phyloP scores from a whole-genome alignment of 1,140 invertebrate genomes.

The Leucophenga varia region DNA sequence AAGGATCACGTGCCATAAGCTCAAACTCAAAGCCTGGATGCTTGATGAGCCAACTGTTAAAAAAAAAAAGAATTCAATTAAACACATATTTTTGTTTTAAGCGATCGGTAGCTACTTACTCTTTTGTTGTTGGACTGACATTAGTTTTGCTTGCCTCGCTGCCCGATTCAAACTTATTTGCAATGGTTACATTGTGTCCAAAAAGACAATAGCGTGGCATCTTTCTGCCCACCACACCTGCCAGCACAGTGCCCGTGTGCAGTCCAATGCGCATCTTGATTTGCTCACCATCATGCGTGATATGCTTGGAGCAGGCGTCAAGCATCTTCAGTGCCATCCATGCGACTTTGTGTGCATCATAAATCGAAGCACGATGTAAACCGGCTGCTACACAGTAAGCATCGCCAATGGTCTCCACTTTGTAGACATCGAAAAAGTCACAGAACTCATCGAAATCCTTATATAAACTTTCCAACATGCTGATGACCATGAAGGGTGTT shows the following conservation, averaged over 20 bases:
- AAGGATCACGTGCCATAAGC: slow-evolving; percentile 72
- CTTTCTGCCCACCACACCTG: slow-evolving; percentile 87
- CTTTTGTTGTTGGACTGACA: slow-evolving; percentile 87
- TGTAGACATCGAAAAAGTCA: slow-evolving; percentile 88
- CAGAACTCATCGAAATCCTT: slow-evolving; percentile 90
- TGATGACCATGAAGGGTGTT: slow-evolving; percentile 91
- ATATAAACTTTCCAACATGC: slow-evolving; percentile 90
- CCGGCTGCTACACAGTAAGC: slow-evolving; percentile 94
- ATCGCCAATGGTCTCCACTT: slow-evolving; percentile 94
- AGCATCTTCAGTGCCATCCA: slow-evolving; percentile 94
- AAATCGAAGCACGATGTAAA: slow-evolving; percentile 71
- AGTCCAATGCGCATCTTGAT: slow-evolving; percentile 95
- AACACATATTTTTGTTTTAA: too few relatives aligned
- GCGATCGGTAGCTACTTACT: too few relatives aligned
- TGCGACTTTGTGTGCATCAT: slow-evolving; percentile 88
- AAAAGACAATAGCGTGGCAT: slow-evolving; percentile 91
- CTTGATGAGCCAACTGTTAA: slow-evolving; percentile 74
- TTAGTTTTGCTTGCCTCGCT: slow-evolving; percentile 89
- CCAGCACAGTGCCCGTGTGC: slow-evolving; percentile 85
- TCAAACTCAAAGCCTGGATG: slow-evolving; percentile 75
- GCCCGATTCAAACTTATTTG: slow-evolving; percentile 92
- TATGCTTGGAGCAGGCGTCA: slow-evolving; percentile 79
- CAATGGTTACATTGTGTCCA: slow-evolving; percentile 89
- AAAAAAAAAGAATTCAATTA: too few relatives aligned
- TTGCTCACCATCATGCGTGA: slow-evolving; percentile 86